Conservation (phyloP, 1,140 invertebrate genomes). For the Drosophila kohkoa region DNA sequence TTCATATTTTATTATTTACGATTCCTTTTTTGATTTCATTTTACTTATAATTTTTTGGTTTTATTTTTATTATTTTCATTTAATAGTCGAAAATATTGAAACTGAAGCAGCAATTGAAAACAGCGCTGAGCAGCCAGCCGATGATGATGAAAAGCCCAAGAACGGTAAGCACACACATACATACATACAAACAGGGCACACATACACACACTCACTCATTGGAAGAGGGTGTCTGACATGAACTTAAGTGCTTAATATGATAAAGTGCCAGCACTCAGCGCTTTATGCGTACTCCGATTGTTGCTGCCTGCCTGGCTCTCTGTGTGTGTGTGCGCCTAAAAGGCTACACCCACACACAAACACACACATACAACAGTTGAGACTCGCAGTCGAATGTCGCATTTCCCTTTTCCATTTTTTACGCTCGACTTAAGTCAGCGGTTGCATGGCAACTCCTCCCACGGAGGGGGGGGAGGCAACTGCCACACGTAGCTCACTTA, state of each 20-base stretch:
- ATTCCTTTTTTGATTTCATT: slow-evolving; percentile 50
- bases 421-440: slow-evolving; percentile 69
- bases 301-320: background rate
- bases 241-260: slow-evolving; percentile 83
- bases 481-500: slow-evolving; percentile 67
- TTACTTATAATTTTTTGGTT: slow-evolving; percentile 45
- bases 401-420: slow-evolving; percentile 82
- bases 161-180: slow-evolving; percentile 79
- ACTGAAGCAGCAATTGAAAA: slow-evolving; percentile 46
- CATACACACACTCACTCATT: background rate
- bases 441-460: slow-evolving; percentile 62
- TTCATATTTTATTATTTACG: slow-evolving; percentile 21
- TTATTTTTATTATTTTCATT: slow-evolving; percentile 42
- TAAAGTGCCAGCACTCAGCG: slow-evolving; percentile 77
- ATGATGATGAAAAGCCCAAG: slow-evolving; percentile 57
- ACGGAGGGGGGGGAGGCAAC: background rate
- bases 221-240: slow-evolving; percentile 54
- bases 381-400: slow-evolving; percentile 64
- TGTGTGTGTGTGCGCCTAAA: slow-evolving; percentile 22
- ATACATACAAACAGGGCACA: slow-evolving; percentile 14
- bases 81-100: slow-evolving; percentile 65
- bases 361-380: slow-evolving; percentile 29
- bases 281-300: slow-evolving; percentile 10
- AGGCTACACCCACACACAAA: slow-evolving; percentile 32
- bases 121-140: slow-evolving; percentile 55